These are phyloP conservation scores for Psococerastis gibbosa DNA, from an alignment of 2,888 invertebrate species.

Conservation along the genomic window DNA sequence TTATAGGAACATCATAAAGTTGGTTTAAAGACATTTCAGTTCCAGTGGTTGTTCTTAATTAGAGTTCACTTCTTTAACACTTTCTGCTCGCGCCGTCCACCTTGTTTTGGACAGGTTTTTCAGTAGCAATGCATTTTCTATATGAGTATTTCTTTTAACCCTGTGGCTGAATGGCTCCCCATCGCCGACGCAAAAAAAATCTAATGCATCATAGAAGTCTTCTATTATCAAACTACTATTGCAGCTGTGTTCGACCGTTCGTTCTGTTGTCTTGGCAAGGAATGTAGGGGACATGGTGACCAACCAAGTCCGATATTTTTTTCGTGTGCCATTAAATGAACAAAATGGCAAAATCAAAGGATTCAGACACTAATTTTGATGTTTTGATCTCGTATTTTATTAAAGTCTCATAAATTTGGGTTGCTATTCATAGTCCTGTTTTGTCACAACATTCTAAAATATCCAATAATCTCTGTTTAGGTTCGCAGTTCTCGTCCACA, in stretches of 20 bases:
- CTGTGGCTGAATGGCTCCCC: constrained; percentile 11
- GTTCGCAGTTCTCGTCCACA: constrained; percentile 10
- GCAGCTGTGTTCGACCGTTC: constrained; percentile 12
- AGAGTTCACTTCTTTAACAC: not conserved
- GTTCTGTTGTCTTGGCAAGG: constrained; percentile 13
- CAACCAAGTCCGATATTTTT: constrained; percentile 9
- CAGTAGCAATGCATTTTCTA: not conserved
- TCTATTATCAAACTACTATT: constrained; percentile 3
- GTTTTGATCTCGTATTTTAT: not conserved
- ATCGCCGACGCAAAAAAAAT: too few relatives aligned
- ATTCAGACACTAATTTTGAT: constrained; percentile 11
- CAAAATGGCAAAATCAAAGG: constrained; percentile 12
- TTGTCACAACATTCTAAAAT: not conserved
- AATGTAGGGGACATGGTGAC: constrained; percentile 11
- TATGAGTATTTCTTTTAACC: constrained; percentile 7
- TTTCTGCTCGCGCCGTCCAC: not conserved
- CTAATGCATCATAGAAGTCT: constrained; percentile 9
- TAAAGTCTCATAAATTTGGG: not conserved
- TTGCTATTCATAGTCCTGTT: not conserved
- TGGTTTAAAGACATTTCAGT: too few relatives aligned
- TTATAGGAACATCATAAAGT: not conserved
- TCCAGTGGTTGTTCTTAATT: not conserved
- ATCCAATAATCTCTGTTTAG: constrained; percentile 8
- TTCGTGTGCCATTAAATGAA: constrained; percentile 3
- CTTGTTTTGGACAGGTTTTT: not conserved